Conservation (phyloP, 2,888 invertebrate species). For the Acanthosoma haemorrhoidale region DNA sequence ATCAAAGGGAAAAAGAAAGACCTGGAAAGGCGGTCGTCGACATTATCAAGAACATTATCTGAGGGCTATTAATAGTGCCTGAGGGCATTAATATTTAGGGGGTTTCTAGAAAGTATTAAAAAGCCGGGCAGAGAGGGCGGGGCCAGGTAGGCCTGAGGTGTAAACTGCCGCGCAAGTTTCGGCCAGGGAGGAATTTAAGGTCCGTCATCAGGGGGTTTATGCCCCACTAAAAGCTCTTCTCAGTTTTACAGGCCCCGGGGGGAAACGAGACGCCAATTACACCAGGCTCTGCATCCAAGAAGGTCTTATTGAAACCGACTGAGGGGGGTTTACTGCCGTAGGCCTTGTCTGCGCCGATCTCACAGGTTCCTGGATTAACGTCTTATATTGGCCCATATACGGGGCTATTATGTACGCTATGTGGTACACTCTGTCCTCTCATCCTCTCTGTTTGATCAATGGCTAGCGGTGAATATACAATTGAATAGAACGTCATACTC, state of each 20-base stretch:
- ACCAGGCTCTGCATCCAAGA: neutral
- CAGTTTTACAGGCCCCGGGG: neutral
- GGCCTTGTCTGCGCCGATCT: too few species aligned
- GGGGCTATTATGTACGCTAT: too few species aligned
- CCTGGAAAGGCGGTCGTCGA: neutral
- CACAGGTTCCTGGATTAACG: constrained; percentile 28
- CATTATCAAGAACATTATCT: constrained; percentile 3
- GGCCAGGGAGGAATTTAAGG: neutral
- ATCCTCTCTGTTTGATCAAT: too few species aligned
- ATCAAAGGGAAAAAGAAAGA: neutral
- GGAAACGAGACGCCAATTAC: constrained; percentile 11
- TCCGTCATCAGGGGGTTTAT: neutral
- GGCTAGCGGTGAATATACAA: too few species aligned
- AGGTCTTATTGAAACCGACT: constrained; percentile 5
- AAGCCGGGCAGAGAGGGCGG: neutral
- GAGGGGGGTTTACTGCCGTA: neutral
- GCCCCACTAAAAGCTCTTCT: constrained; percentile 14
- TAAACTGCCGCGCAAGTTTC: neutral
- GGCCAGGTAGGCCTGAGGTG: neutral
- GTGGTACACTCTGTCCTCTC: neutral
- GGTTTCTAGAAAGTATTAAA: constrained; percentile 12
- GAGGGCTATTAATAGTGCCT: neutral
- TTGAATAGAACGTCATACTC: too few species aligned
- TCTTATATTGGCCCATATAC: constrained; percentile 22
- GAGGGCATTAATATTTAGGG: constrained; percentile 3